Base-by-base conservation (phyloP, 2,797 vertebrate genomes). In the Pipistrellus pipistrellus region DNA sequence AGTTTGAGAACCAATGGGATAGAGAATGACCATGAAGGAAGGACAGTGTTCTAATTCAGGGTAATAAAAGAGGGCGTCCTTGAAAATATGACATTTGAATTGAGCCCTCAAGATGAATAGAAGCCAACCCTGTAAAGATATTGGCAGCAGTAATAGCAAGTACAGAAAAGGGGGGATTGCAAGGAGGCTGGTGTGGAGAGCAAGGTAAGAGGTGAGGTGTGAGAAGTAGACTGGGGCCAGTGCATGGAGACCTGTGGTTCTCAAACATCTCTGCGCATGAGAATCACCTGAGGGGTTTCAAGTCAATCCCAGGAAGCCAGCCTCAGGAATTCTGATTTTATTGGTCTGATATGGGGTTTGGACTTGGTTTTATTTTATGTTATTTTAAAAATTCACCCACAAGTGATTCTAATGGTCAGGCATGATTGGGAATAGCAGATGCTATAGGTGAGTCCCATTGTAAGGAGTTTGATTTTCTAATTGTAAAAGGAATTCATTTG, bases 401-500 rank as follows among this genome's bases (percentile, higher is more conserved):
- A 46, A 51, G 48, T 57, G 57, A 94, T 87, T 91, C 51, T 82
- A 23, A 53, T 30, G 17, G 59, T 17, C 59, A 76, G 69, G 3
- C 32, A 55, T 66, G 21, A 7, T 75, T 89, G 73, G 46, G 4
- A 92, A 57, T 89, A 68, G 80, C 57, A 73, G 72, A 59, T 51
- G 21, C 41, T 73, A 44, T 62, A 44, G 32, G 27, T 84, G 27
- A 91, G 18, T 55, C 46, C 17, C 25, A 41, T 48, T 46, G 1
- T 55, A 51, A 68, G 21, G 12, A 73, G 38, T 27, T 57, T 66
- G 15, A 27, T 85, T 88, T 84, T 88, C 35, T 80, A 57, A 32
- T 68, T 73, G 25, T 85, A 73, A 85, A 88, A 38, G 3, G 30
- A 88, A 68, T 68, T 23, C 17, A 72, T 89, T 41, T 92, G 81